Base-by-base conservation (phyloP, 2,888 invertebrate species). In the Siphonodentalium dalli region DNA sequence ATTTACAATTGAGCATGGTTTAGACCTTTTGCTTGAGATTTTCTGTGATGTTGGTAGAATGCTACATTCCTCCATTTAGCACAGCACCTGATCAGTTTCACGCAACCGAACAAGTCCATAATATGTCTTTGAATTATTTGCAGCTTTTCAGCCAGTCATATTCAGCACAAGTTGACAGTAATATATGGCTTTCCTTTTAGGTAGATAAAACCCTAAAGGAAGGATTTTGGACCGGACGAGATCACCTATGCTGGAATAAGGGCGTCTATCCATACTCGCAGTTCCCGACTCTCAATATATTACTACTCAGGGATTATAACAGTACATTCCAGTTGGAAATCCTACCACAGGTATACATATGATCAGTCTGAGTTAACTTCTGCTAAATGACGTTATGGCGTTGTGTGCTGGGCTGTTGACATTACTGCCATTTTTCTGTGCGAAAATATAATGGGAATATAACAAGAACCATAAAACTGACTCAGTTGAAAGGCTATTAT, bases 201-300 rank as follows among this genome's bases (percentile, higher is more conserved):
- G n/a, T n/a, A n/a, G n/a, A n/a, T n/a, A 31, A 18, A 3, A 2
- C 24, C 2, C 35, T 52, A 23, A 28, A 42, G n/a, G 44, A 60
- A 21, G 54, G 58, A 4, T 81, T 79, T 63, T 81, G 79, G 78
- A 44, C 37, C 5, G 80, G 80, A 13, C 63, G 64, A 4, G 65
- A 71, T 15, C 54, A 72, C 20, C 50, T 76, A 38, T 82, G 82
- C 56, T 74, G 71, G 70, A 37, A 45, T 11, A 58, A 66, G 13
- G 65, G 65, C 5, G 46, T 44, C 0, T 54, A 65, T 6, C 74
- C 75, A 0, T 76, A 73, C 59, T 23, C 59, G 7, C 27, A 42
- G 9, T 81, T 81, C 54, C 81, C 82, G 0, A 55, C 55, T 1
- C 47, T 81, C 7, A 64, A 69, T 2, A 31, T 82, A 4, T 63